Evolutionary conservation across 2,888 invertebrate genomes (phyloP), one percentile per base, ranked within the genome.

Genomic region (Heliconius ethilla): DNA sequence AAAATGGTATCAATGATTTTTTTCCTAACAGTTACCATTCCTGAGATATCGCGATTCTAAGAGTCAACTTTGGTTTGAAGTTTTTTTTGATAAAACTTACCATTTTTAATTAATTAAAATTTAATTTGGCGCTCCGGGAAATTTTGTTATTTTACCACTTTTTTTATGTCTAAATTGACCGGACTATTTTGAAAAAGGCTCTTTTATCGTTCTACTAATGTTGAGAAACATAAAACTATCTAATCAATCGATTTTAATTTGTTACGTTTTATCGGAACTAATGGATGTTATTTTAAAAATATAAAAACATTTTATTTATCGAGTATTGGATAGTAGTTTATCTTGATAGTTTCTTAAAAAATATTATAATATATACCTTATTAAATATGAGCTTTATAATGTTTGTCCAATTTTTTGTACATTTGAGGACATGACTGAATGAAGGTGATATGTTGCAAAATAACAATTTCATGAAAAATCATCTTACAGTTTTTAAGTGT

Each of bases 241-340:
- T 40, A 67, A 67, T 40, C n/a, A 67, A 67, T 37, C 37, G 3
- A 37, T n/a, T 22, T 37, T 37, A 67, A 37, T 67, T 67, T 67
- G 37, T 37, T 67, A 67, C 37, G 37, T 25, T 37, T 37, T 67
- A 67, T 40, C 40, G 67, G 13, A 37, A 67, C 67, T 40, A 67
- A 67, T 67, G 67, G 67, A 66, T 55, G 29, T 65, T 65, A 22
- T 65, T 27, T 10, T 29, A 65, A 65, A 18, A 29, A 18, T 65
- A 29, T 65, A 33, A 65, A 29, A 10, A 33, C 29, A 63, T 29
- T 18, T 51, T 15, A 65, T 18, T 18, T 33, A 22, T 29, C 18
- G 65, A 9, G 18, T 65, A 29, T 65, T 9, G 29, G 65, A 27
- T 15, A 29, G 6, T 15, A 65, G 29, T 18, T 65, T 29, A 65